Conservation (phyloP, 1,140 invertebrate species). For the Saxidomus purpurata region DNA sequence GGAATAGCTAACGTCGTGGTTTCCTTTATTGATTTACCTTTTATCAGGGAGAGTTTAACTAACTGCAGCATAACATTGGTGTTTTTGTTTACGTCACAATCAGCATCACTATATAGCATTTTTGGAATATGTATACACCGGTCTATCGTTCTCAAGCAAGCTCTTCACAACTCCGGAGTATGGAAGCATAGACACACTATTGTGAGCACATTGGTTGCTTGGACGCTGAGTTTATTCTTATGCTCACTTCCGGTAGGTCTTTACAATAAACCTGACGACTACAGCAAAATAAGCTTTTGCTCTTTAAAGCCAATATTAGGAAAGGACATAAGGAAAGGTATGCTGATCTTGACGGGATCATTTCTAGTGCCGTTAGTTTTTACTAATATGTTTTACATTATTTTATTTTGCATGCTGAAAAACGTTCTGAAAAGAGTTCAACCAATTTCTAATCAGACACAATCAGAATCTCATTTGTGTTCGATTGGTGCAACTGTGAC, state of each 20-base stretch:
- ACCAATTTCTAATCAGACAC: background rate
- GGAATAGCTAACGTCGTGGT: slow-evolving; percentile 20
- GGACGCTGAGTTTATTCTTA: background rate
- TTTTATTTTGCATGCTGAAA: background rate
- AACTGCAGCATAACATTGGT: background rate
- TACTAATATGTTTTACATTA: background rate
- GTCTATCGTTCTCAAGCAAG: background rate
- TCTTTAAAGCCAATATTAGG: slow-evolving; percentile 1
- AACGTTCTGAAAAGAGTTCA: background rate
- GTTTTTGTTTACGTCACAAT: slow-evolving; percentile 1
- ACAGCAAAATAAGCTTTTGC: background rate
- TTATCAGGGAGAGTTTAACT: background rate
- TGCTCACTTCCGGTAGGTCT: background rate
- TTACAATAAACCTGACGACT: background rate
- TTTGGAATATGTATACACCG: slow-evolving; percentile 40
- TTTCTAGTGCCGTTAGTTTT: background rate
- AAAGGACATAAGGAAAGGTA: background rate
- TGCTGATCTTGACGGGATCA: background rate
- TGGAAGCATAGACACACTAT: slow-evolving; percentile 15
- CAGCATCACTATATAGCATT: slow-evolving; percentile 33
- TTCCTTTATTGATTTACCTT: slow-evolving; percentile 1
- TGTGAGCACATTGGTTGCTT: background rate
- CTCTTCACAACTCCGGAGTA: background rate
- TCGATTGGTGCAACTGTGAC: background rate
- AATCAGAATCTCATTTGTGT: background rate